Base-by-base conservation (phyloP, 2,113 vertebrate genomes). In the Rhea pennata region DNA sequence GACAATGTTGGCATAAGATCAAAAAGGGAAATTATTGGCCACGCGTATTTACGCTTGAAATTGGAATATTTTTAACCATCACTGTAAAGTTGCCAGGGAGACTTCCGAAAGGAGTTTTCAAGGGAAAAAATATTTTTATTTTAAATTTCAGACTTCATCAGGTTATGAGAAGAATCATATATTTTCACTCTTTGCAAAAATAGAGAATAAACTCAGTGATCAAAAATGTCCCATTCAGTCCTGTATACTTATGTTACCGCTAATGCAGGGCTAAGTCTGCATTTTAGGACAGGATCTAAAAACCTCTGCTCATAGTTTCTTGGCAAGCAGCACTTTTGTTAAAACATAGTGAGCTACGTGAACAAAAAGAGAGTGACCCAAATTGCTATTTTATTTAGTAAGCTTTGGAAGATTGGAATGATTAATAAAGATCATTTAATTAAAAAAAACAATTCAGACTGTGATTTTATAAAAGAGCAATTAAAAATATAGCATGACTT, bases 201-300 rank as follows among this genome's bases (percentile, higher is more conserved):
- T 4, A n/a, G 6, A 1, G 2, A 56, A 70, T 66, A 2, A 73
- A 3, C 48, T 76, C 5, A 1, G 2, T 65, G 31, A n/a, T 67
- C 33, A 61, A 39, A 65, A 56, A 12, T 46, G 26, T 31, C 48
- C 36, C 1, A 1, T 74, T 26, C 71, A 73, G 39, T 59, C 29
- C 44, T 53, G 5, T 54, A 36, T 27, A 33, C 19, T 6, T 62
- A 54, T 56, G 53, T 59, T 79, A 46, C 7, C 22, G 29, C 15
- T 70, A 2, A 6, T 19, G 24, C 44, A 59, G 31, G 6, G 26
- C 27, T 81, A 15, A 12, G 14, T 71, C 62, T 62, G 10, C 16
- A 9, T 58, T 93, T 81, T 31, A 71, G 10, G 5, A 12, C 2
- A 40, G 24, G 3, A 1, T 36, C 73, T 95, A 69, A 82, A 91